Evolutionary conservation across 2,888 invertebrate genomes (phyloP), one percentile per base, ranked within the genome.

Genomic region (Cephus nigrinus): DNA sequence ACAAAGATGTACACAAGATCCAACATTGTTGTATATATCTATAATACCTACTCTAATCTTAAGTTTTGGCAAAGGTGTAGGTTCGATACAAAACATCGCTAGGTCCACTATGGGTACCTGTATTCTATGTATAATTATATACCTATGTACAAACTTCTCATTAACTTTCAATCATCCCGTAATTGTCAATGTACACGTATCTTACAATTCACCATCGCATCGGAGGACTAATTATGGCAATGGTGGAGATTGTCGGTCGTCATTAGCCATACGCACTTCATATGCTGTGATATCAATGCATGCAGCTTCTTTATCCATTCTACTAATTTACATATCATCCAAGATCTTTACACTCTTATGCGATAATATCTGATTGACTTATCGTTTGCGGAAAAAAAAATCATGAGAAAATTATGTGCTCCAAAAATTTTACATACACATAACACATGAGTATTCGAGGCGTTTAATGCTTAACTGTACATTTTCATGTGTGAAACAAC

Each of bases 1-100:
- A 90, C 90, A 90, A 87, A 87, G 84, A 89, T 89, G 85, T 88
- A 88, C 88, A 88, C 80, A 88, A 87, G 86, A 87, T 86, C 85
- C 89, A 90, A 89, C 89, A 85, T 86, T 85, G 82, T 84, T 86
- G 86, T 87, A 88, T 87, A 87, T 83, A 74, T 78, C 79, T 82
- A 55, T 81, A 80, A 80, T 79, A 69, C 55, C 68, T 73, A 82
- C 79, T 84, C 80, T 86, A 84, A 80, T 83, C 81, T 86, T 82
- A 81, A 86, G 87, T 89, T 90, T 90, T 90, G 90, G 90, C 90
- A 89, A 89, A 87, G 85, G 83, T 87, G 33, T 31, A 84, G 83
- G 83, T 83, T 87, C 86, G 81, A 87, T 88, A 89, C 85, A 89
- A 89, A 88, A 87, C 85, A 86, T 86, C 81, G 82, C 83, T 85